A percentile compares a stretch with the other conserved stretches of the same genome.
Evolutionary conservation across 2,113 vertebrate genomes (phyloP).

Genomic region (Sturnira hondurensis): DNA sequence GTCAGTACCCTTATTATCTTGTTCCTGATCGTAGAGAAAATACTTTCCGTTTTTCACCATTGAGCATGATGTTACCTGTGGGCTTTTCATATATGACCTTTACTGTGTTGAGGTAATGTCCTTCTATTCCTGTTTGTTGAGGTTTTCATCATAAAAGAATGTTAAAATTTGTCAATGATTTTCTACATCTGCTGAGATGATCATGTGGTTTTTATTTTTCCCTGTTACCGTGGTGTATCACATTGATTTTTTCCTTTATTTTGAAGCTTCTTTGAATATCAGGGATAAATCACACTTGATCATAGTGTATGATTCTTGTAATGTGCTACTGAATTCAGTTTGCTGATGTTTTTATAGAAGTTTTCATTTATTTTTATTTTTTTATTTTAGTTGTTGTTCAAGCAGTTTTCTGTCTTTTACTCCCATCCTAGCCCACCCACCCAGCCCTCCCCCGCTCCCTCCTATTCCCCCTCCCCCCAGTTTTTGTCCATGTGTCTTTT

Average conservation of each 20-base stretch:
- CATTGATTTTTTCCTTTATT: neutral
- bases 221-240: neutral
- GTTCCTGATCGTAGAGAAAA: neutral
- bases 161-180: neutral
- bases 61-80: neutral
- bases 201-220: neutral
- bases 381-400: too few relatives aligned
- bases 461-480: too few relatives aligned
- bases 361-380: too few relatives aligned
- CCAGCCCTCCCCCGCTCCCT: too few relatives aligned
- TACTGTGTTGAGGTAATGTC: neutral
- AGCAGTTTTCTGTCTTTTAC: too few relatives aligned
- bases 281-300: neutral
- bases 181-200: neutral
- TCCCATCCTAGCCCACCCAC: too few relatives aligned
- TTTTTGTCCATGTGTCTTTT: too few relatives aligned
- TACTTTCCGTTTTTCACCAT: neutral
- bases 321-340: neutral
- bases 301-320: neutral
- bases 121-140: neutral
- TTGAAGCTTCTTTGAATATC: neutral
- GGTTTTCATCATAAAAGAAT: neutral
- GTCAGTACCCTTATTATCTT: neutral
- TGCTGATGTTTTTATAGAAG: neutral
- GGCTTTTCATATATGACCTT: neutral